Evolutionary conservation across 2,888 invertebrate genomes (phyloP).

Genomic region (Coleophora deauratella): DNA sequence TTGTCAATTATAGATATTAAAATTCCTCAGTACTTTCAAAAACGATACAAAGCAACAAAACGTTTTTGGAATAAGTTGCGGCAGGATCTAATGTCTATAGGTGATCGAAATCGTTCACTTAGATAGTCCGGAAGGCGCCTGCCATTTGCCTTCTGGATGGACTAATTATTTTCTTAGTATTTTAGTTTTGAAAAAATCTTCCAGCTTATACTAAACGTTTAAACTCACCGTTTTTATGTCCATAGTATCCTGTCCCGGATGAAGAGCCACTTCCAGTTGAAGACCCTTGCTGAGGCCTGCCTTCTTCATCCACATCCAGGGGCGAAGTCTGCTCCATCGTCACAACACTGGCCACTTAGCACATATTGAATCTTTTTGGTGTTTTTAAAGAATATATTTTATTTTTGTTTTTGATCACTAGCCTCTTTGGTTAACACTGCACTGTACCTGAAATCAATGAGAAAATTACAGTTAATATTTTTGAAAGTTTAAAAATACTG

Average conservation of each 20-base stretch:
- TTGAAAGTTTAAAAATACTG: neutral
- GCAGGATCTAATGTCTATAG: too few species aligned
- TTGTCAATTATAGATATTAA: too few species aligned
- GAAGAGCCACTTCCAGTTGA: slow-evolving; percentile 64
- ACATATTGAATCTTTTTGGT: neutral
- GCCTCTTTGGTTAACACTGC: neutral
- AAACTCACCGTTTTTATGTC: slow-evolving; percentile 58
- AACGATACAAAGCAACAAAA: too few species aligned
- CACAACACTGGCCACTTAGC: slow-evolving; percentile 6
- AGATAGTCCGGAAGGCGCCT: too few species aligned
- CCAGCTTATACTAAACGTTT: too few species aligned
- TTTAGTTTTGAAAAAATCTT: too few species aligned
- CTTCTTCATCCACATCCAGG: slow-evolving; percentile 55
- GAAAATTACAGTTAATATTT: neutral
- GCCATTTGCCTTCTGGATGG: too few species aligned
- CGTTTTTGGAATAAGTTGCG: too few species aligned
- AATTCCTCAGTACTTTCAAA: too few species aligned
- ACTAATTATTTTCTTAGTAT: too few species aligned
- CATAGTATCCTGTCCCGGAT: slow-evolving; percentile 60
- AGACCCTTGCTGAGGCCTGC: slow-evolving; percentile 52
- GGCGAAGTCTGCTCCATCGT: slow-evolving; percentile 50
- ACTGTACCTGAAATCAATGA: neutral
- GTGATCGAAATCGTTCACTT: too few species aligned
- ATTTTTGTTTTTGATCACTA: neutral
- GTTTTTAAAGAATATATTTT: neutral